phyloP scores from a whole-genome alignment of 2,888 invertebrate genomes.

The Andrena marginata region DNA sequence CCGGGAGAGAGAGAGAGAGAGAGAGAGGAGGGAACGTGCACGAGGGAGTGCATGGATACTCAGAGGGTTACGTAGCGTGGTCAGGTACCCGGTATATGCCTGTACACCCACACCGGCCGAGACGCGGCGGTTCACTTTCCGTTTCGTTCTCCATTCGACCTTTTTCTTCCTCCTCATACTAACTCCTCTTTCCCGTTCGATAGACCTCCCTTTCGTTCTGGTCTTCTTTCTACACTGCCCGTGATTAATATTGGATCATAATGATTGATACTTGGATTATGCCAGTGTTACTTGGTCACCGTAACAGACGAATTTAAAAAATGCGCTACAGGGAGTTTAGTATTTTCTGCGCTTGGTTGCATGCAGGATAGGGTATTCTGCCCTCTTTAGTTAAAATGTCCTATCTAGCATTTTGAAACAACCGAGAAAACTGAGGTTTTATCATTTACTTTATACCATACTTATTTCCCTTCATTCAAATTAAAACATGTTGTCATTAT shows the following conservation, averaged over 20 bases:
- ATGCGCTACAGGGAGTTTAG: not conserved
- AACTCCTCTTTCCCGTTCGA: constrained; percentile 5
- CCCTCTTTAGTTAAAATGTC: too few relatives aligned
- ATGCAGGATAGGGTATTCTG: too few relatives aligned
- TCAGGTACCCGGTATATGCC: constrained; percentile 39
- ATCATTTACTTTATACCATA: too few relatives aligned
- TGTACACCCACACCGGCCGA: constrained; percentile 57
- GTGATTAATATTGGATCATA: too few relatives aligned
- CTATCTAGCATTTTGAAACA: too few relatives aligned
- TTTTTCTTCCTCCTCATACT: constrained; percentile 33
- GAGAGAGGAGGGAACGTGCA: constrained; percentile 7
- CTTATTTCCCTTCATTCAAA: too few relatives aligned
- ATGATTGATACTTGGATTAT: too few relatives aligned
- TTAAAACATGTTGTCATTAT: too few relatives aligned
- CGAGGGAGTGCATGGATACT: constrained; percentile 31
- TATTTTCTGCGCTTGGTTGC: too few relatives aligned
- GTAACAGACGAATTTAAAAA: not conserved
- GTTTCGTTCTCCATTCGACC: constrained; percentile 55
- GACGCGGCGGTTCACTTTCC: constrained; percentile 59
- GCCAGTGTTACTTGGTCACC: too few relatives aligned
- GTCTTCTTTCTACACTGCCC: not conserved
- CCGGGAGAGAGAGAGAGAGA: constrained; percentile 5
- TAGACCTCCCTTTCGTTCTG: constrained; percentile 20
- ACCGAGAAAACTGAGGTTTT: too few relatives aligned
- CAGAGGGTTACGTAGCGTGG: constrained; percentile 27